Percentiles rank a stretch among this genome's conserved stretches.
Conservation (phyloP, 1,140 invertebrate species). For the Phymorhynchus buccinoides region DNA sequence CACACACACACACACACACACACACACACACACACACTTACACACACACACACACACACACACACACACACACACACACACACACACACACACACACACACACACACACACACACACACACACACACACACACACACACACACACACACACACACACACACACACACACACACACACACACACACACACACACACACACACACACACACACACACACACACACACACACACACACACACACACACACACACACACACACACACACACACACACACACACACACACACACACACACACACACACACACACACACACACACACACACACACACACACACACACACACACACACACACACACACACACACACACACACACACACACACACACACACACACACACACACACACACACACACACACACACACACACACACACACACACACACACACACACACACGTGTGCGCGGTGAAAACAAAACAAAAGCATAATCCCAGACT, state of each 20-base stretch:
- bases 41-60: no score
- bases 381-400: background rate
- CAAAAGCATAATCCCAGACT: no score
- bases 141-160: background rate
- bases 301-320: background rate
- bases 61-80: no score
- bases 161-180: background rate
- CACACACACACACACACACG: background rate
- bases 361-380: slow-evolving; percentile 10
- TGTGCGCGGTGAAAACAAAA: background rate
- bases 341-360: background rate
- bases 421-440: background rate
- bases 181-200: background rate
- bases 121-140: no score
- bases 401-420: background rate
- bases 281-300: background rate
- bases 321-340: background rate
- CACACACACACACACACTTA: no score
- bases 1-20: no score
- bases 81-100: no score
- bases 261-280: slow-evolving; percentile 7
- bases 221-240: background rate
- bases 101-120: no score
- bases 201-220: background rate
- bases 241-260: background rate